Conservation (phyloP, 2,888 invertebrate species). For the Rhamnusium bicolor region DNA sequence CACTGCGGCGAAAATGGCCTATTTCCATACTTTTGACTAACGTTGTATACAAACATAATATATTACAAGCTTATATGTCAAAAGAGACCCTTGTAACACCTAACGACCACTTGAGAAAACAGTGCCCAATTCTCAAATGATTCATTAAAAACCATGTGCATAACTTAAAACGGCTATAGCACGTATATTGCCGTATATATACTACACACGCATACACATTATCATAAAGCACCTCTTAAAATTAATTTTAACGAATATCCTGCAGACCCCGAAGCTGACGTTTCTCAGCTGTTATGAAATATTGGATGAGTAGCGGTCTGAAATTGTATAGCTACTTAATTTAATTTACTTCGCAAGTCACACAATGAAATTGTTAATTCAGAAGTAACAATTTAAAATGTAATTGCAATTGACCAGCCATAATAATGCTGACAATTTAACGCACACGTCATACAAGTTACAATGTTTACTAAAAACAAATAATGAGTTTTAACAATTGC, state of each 20-base stretch:
- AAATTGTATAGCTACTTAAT: not conserved
- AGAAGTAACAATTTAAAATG: too few relatives aligned
- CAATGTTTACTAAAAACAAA: too few relatives aligned
- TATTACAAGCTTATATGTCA: not conserved
- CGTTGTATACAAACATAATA: too few relatives aligned
- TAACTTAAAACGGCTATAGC: not conserved
- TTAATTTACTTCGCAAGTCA: too few relatives aligned
- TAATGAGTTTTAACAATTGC: too few relatives aligned
- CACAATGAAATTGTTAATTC: too few relatives aligned
- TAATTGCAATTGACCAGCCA: too few relatives aligned
- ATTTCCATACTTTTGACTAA: too few relatives aligned
- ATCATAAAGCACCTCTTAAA: constrained; percentile 41
- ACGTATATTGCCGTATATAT: constrained; percentile 31
- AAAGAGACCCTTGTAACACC: not conserved
- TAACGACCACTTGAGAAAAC: not conserved
- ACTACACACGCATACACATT: constrained; percentile 42
- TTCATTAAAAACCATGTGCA: constrained; percentile 8
- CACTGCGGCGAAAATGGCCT: too few relatives aligned
- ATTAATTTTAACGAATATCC: constrained; percentile 35
- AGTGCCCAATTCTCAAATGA: not conserved
- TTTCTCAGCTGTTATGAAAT: not conserved
- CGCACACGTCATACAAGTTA: too few relatives aligned
- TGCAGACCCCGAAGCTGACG: not conserved
- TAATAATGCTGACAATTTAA: too few relatives aligned
- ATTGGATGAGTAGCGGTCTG: not conserved